Base-by-base conservation (phyloP, 2,888 invertebrate genomes). In the Cartodere bifasciata region DNA sequence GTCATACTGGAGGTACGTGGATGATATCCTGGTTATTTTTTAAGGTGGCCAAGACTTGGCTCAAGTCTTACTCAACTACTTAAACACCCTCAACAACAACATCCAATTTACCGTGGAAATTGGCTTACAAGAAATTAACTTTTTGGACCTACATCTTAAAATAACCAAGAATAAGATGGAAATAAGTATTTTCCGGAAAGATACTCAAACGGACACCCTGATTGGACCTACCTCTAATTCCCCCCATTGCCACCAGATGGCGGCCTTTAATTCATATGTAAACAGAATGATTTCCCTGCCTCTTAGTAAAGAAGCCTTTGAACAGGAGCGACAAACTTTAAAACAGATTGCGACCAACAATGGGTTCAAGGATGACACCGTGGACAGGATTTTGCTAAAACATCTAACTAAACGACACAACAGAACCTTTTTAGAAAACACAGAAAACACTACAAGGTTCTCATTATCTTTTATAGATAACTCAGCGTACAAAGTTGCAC, bases 21-120 rank as follows among this genome's bases (percentile, higher is more conserved):
- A 31, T 24, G 31, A 31, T 16, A 24, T 24, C 13, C 24, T 29
- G 3, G 22, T 29, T 2, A 29, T 29, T 17, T 29, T 31, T 16
- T 21, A 17, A 4, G 29, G 22, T 5, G 13, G 22, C 12, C 10
- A 12, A 14, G 29, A 29, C 22, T 3, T 28, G n/a, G 10, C 13
- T 7, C 14, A 17, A 13, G 29, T 29, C 11, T 10, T 29, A 9
- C 12, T 29, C 5, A 13, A 23, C 13, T 9, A 21, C 6, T 21
- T 29, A 9, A 29, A 29, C 13, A 4, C 16, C 4, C 4, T 21
- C n/a, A 16, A 28, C 3, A 16, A 21, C 12, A 7, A 14, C 2
- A 21, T n/a, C 17, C 16, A 24, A 3, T 31, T 31, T 12, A 24
- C 31, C 11, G 3, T 31, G 31, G 24, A 31, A 15, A 24, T 25